Evolutionary conservation across 30 jellyfish, hydroid and myxozoan genomes (phyloP).

Genomic region (Cassiopea andromeda): DNA sequence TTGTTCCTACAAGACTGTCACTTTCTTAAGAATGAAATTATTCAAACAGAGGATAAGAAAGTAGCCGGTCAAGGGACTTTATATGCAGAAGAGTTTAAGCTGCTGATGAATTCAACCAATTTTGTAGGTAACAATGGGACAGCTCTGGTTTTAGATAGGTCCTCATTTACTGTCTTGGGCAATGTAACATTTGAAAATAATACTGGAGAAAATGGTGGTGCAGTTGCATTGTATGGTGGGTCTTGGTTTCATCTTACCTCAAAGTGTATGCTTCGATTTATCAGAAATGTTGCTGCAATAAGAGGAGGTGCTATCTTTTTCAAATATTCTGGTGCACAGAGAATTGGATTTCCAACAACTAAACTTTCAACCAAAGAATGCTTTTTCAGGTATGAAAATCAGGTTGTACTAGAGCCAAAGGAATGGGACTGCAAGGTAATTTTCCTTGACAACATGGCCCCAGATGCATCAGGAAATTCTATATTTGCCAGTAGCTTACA

Average conservation of each 20-base stretch:
- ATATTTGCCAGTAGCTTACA: slow-evolving; percentile 79
- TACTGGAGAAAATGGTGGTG: slow-evolving; percentile 84
- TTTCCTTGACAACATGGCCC: slow-evolving; percentile 81
- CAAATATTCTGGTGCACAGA: slow-evolving; percentile 63
- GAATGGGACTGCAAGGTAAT: slow-evolving; percentile 62
- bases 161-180: slow-evolving; percentile 34
- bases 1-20: slow-evolving; percentile 34
- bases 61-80: slow-evolving; percentile 95
- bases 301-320: slow-evolving; percentile 87
- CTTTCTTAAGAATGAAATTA: slow-evolving; percentile 43
- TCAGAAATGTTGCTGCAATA: slow-evolving; percentile 45
- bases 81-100: slow-evolving; percentile 70
- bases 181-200: slow-evolving; percentile 46
- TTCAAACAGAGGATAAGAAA: slow-evolving; percentile 67
- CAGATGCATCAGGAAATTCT: slow-evolving; percentile 81
- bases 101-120: slow-evolving; percentile 3
- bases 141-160: slow-evolving; percentile 76
- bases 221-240: slow-evolving; percentile 77
- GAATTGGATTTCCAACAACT: slow-evolving; percentile 80
- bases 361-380: slow-evolving; percentile 57
- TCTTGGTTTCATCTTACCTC: slow-evolving; percentile 58
- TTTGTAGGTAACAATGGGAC: slow-evolving; percentile 58
- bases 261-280: slow-evolving; percentile 34
- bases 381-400: slow-evolving; percentile 68
- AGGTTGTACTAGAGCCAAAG: slow-evolving; percentile 37